These are phyloP conservation scores for Villa cingulata DNA, from an alignment of 2,888 invertebrate genomes.

Conservation along the genomic window DNA sequence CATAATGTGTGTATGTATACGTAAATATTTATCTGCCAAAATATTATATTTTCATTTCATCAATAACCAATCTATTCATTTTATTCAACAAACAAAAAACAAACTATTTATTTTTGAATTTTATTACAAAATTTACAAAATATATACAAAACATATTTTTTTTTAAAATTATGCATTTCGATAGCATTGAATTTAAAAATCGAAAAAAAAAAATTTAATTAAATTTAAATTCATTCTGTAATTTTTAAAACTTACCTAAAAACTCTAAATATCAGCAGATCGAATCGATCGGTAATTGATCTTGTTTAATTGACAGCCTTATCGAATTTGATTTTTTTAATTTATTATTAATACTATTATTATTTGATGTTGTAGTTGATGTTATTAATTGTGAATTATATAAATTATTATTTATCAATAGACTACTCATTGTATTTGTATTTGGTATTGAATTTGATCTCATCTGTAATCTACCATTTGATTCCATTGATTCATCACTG, in stretches of 20 bases:
- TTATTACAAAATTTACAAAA: too few species aligned
- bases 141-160: too few species aligned
- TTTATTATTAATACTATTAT: constrained; percentile 13
- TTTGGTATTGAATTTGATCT: constrained; percentile 36
- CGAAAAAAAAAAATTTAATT: too few species aligned
- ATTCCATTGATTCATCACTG: constrained; percentile 35
- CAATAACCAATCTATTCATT: too few species aligned
- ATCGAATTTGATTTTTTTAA: constrained; percentile 22
- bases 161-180: too few species aligned
- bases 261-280: constrained; percentile 32
- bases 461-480: constrained; percentile 28
- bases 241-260: constrained; percentile 4
- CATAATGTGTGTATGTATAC: too few species aligned
- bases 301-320: constrained; percentile 34
- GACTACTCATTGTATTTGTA: constrained; percentile 29
- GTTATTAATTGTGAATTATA: constrained; percentile 1
- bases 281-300: constrained; percentile 34
- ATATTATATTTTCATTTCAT: too few species aligned
- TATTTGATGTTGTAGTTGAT: not conserved
- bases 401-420: constrained; percentile 12
- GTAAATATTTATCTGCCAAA: too few species aligned
- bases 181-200: too few species aligned
- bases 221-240: too few species aligned
- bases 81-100: too few species aligned
- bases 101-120: too few species aligned